A percentile compares a stretch with the other conserved stretches of the same genome.
These are phyloP conservation scores for Rhea americana DNA, from an alignment of 2,113 vertebrate species.

Conservation along the genomic window DNA sequence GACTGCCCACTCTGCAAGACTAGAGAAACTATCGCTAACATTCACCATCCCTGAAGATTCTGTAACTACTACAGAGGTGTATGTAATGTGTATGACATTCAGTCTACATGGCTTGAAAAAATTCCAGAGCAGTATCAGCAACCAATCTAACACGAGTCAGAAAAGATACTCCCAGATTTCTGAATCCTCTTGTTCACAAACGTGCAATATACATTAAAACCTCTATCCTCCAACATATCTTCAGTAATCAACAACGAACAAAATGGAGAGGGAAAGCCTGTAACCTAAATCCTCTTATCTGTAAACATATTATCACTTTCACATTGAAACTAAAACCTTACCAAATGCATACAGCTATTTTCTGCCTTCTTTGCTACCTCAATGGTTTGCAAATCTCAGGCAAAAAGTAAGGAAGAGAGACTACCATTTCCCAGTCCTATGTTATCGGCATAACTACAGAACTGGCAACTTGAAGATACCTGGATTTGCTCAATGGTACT, in stretches of 20 bases:
- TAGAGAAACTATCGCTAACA: background rate
- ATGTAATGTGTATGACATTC: background rate
- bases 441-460: background rate
- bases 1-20: background rate
- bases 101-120: background rate
- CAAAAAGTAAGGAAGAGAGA: background rate
- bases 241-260: background rate
- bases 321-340: background rate
- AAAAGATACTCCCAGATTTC: background rate
- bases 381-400: background rate
- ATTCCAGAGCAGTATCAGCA: background rate
- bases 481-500: background rate
- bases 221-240: accelerated
- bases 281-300: background rate
- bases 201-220: accelerated
- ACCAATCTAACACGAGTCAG: background rate
- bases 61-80: background rate
- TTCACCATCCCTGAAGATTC: background rate
- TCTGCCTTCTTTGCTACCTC: background rate
- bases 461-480: background rate
- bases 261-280: background rate
- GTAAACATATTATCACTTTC: background rate
- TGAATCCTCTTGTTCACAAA: background rate
- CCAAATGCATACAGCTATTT: background rate
- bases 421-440: background rate